Evolutionary conservation across 1,140 invertebrate species (phyloP), one percentile per base, ranked within the genome.

Genomic region (Pteromalus puparum): DNA sequence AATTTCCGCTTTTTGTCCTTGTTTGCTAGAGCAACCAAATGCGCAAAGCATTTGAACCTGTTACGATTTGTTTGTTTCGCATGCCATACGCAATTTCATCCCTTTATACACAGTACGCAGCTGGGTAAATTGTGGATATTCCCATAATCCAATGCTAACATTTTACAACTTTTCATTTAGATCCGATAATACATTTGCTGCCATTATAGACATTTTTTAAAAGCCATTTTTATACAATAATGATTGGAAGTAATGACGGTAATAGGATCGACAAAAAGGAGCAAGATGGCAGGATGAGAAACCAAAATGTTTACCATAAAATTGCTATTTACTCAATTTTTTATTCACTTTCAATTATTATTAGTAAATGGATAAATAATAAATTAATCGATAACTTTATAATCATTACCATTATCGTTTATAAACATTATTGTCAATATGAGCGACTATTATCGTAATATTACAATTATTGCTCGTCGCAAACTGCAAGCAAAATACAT

Each of bases 401-500:
- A 78, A 83, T 83, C 9, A 30, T 73, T 73, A 75, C 26, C 70
- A 76, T 68, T 68, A 68, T 84, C 21, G n/a, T 68, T 24, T 75
- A 81, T 81, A 75, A 81, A 81, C 38, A 84, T 84, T 84, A 84
- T 84, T 84, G 78, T 90, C 89, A 90, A 87, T 87, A 90, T 87
- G 72, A 81, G 87, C 30, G 88, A 83, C 72, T 87, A 86, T 88
- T 85, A 88, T 88, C 73, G 67, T 86, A 87, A 78, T 81, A 86
- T 83, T 81, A 83, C 80, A 86, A 78, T 86, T 84, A 79, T 84
- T 85, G 61, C 73, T 85, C 72, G 68, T 53, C 65, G 83, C 70
- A 75, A 84, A 81, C 67, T 84, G 42, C 26, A 84, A 77, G 34
- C 13, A 73, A 70, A 34, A 68, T 34, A 10, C 73, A 12, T 21